Evolutionary conservation across 2,888 invertebrate species (phyloP), one percentile per base, ranked within the genome.

Genomic region (Trichacis sp.): DNA sequence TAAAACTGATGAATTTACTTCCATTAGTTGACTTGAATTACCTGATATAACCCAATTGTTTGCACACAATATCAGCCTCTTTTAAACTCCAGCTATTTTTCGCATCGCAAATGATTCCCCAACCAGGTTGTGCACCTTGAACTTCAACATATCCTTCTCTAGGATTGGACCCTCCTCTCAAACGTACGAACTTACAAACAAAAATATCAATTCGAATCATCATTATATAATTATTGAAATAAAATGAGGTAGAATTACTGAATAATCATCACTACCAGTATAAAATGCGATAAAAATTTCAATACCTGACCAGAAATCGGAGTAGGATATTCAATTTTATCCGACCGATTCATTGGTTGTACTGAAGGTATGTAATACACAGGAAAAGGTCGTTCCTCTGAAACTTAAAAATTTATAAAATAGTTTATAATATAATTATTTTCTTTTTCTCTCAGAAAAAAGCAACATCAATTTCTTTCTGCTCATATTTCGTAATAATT

Each of bases 81-180:
- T 81, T 80, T 9, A 87, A 76, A 46, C 81, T 85, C 87, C 88
- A 88, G 50, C 77, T 73, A 29, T 83, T 83, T 51, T 73, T 81
- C 49, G 78, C 70, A 67, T 88, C 87, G 68, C 88, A 88, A 19
- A 88, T 85, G 3, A 84, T 75, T 2, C 87, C 87, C 87, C 88
- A 88, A 1, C 84, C 83, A 15, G 82, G 78, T 56, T 75, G 73
- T 18, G 65, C 66, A 1, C 83, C 83, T 69, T 85, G 83, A 51
- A 85, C 82, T 72, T 87, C 86, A 1, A 87, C 77, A 58, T 85
- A 86, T n/a, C 87, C 87, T 56, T 86, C 84, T 54, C 78, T 76
- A 8, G 82, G 81, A 30, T 78, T 78, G 0, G 79, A 72, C 11
- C 87, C 86, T 14, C 85, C 86, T 43, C 87, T 78, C 24, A 87